These are phyloP conservation scores for Aegotheles bennettii DNA, from an alignment of 2,113 vertebrate genomes.

Conservation along the genomic window DNA sequence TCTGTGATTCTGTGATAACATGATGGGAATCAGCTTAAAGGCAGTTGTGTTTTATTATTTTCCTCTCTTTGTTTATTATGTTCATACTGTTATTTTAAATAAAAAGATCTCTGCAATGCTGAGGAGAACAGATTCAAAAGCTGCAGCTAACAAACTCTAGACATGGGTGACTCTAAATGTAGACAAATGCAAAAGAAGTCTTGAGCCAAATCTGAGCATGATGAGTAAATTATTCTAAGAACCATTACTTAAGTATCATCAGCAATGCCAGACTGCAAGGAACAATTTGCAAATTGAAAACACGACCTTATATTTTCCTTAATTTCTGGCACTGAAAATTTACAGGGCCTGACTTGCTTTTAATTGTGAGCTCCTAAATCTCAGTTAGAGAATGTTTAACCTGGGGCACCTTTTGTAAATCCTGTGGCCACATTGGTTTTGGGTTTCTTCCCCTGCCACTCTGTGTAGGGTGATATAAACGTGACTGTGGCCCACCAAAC, in stretches of 20 bases:
- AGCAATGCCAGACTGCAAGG: not conserved
- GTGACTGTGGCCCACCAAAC: not conserved
- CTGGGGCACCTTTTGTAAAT: not conserved
- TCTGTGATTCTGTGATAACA: too few species aligned
- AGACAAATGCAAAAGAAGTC: not conserved
- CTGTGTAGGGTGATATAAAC: not conserved
- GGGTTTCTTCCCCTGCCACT: not conserved
- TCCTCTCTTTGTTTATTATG: not conserved
- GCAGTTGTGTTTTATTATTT: not conserved
- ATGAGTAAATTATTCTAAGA: constrained; percentile 16
- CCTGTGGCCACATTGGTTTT: not conserved
- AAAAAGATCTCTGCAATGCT: not conserved
- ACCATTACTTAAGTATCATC: not conserved
- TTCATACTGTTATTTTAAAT: constrained; percentile 8
- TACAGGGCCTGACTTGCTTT: not conserved
- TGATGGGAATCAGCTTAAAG: not conserved
- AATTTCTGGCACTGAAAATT: not conserved
- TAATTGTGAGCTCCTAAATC: not conserved
- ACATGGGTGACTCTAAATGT: not conserved
- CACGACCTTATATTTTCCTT: not conserved
- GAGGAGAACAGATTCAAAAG: not conserved
- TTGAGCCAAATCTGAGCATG: not conserved
- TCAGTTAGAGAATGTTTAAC: not conserved
- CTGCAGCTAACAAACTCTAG: not conserved
- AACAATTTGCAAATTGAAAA: not conserved